Percentiles rank a stretch among this genome's conserved stretches.
phyloP scores from a whole-genome alignment of 2,113 vertebrate genomes.

The Cryptotis parvus region DNA sequence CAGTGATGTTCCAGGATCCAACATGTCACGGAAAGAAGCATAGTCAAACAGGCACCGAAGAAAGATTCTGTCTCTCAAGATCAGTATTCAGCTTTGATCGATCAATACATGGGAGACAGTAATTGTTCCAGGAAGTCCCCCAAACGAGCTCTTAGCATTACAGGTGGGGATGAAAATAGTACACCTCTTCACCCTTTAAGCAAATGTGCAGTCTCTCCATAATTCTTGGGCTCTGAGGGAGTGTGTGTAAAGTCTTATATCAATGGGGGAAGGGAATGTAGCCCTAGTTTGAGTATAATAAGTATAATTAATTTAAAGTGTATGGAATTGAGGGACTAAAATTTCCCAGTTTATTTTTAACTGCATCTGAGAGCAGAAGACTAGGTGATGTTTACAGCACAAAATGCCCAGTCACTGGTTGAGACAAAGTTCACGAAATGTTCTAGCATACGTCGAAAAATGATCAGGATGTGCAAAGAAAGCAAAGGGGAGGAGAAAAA shows the following conservation, averaged over 20 bases:
- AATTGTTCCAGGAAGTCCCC: background rate
- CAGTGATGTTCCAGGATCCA: background rate
- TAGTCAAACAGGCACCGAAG: background rate
- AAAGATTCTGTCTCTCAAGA: background rate
- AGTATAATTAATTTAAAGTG: no score
- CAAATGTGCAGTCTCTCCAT: background rate
- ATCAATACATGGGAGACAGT: background rate
- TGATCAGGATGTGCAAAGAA: background rate
- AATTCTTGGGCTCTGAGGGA: background rate
- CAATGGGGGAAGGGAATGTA: no score
- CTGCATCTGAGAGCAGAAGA: background rate
- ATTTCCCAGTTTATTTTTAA: background rate
- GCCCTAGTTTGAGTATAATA: no score
- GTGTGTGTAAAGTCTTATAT: no score
- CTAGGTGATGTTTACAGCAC: background rate
- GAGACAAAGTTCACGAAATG: slow-evolving; percentile 12
- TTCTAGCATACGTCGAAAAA: slow-evolving; percentile 12
- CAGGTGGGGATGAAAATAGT: background rate
- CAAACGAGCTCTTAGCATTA: background rate
- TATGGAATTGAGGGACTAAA: no score
- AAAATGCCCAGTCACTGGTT: background rate
- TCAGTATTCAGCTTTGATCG: background rate
- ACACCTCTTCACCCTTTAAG: background rate
- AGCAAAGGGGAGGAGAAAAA: background rate
- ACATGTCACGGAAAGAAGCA: background rate